Base-by-base conservation (phyloP, 2,113 vertebrate species). In the Poeciliopsis prolifica region DNA sequence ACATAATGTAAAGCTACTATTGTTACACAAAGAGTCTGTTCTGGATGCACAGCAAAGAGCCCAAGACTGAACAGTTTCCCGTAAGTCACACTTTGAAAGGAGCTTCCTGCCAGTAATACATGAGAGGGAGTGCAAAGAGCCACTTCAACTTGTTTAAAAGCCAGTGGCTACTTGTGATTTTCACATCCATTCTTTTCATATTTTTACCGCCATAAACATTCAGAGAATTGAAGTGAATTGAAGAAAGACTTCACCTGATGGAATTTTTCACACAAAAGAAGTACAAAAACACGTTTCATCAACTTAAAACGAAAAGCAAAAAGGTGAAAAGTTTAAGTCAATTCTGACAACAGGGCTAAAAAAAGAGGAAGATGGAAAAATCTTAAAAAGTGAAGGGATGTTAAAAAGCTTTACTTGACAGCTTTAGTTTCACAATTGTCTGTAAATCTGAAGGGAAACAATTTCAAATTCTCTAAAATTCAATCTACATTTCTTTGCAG, bases 131-230 rank as follows among this genome's bases (percentile, higher is more conserved):
- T 87, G 24, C 70, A 42, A 72, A 22, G 78, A 86, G 77, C 89
- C 79, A 75, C 78, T 78, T 75, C 63, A 80, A 62, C 74, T 85
- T 72, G 77, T 90, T 87, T 76, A 88, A 92, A 86, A 84, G 80
- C 86, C 62, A 29, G 65, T 61, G 76, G 83, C 75, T 84, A 86
- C 76, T 71, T 87, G 82, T 75, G 90, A 75, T 70, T 77, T 73
- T 75, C 84, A 79, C 77, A 87, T 89, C 77, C 60, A 78, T 68
- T 73, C 82, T 77, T 79, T 86, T 87, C 73, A 67, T 75, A 82
- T 85, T 86, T 79, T 72, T 75, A 66, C 44, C 61, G 15, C 2
- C 5, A 4, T 13, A 29, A 14, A 28, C 37, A 28, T 65, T 48
- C 77, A 81, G 29, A 29, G 29, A 29, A 29, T 29, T 29, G 29